A percentile compares a stretch with the other conserved stretches of the same genome.
These are phyloP conservation scores for Cerastoderma edule DNA, from an alignment of 2,888 invertebrate genomes.

Conservation along the genomic window DNA sequence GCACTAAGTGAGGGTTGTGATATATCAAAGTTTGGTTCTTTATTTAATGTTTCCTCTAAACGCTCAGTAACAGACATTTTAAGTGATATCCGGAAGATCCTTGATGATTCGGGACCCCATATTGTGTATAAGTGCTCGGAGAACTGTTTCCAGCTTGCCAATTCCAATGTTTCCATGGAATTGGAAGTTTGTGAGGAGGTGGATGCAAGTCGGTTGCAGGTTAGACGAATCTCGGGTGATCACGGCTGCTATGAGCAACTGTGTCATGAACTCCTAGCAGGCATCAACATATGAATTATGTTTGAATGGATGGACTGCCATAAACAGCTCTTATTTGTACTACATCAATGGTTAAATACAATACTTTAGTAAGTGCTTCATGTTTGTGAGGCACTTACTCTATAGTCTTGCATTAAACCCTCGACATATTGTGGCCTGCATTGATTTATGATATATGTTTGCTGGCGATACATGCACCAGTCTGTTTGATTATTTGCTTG, in stretches of 20 bases:
- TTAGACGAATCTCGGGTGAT: conserved; percentile 79
- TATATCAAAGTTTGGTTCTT: conserved; percentile 52
- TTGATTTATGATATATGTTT: too few relatives aligned
- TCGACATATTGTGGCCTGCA: too few relatives aligned
- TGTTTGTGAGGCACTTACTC: too few relatives aligned
- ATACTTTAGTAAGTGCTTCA: too few relatives aligned
- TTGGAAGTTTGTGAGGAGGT: conserved; percentile 76
- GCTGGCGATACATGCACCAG: too few relatives aligned
- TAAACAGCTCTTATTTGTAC: too few relatives aligned
- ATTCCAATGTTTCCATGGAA: conserved; percentile 76
- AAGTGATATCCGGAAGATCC: conserved; percentile 72
- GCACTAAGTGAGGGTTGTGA: conserved; percentile 34
- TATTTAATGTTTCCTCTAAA: conserved; percentile 64
- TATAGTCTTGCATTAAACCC: too few relatives aligned
- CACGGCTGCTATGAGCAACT: conserved; percentile 74
- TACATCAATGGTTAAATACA: too few relatives aligned
- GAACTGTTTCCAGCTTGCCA: conserved; percentile 71
- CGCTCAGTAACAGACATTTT: conserved; percentile 75
- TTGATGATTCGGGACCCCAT: conserved; percentile 72
- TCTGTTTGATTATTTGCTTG: too few relatives aligned
- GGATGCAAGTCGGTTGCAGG: conserved; percentile 74
- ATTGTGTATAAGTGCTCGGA: conserved; percentile 76
- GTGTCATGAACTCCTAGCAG: conserved; percentile 76
- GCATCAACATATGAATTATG: conserved; percentile 66
- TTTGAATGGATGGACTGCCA: too few relatives aligned